These are phyloP conservation scores for Sarcophilus harrisii DNA, from an alignment of 2,797 vertebrate species.

Conservation along the genomic window DNA sequence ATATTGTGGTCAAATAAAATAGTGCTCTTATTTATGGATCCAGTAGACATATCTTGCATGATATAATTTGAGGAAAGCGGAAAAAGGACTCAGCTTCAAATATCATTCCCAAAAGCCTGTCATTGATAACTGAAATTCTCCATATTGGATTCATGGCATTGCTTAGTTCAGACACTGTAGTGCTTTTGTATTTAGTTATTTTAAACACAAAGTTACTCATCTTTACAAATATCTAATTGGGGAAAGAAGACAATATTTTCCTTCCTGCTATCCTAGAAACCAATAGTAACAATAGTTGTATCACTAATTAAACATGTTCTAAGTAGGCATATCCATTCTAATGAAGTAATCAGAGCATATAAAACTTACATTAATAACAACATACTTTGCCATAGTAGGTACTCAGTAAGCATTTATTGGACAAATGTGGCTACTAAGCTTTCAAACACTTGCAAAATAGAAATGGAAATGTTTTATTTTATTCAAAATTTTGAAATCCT, in stretches of 20 bases:
- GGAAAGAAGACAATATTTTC: neutral
- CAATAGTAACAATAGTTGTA: neutral
- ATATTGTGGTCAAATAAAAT: neutral
- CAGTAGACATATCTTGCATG: neutral
- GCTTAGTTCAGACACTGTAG: neutral
- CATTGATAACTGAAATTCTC: neutral
- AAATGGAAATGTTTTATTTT: neutral
- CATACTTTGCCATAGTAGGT: neutral
- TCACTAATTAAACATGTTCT: neutral
- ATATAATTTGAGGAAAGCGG: neutral
- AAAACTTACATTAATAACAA: constrained; percentile 12
- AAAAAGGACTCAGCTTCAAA: neutral
- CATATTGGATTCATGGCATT: neutral
- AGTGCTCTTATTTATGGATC: neutral
- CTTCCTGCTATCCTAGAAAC: neutral
- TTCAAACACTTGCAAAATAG: neutral
- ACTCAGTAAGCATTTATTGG: neutral
- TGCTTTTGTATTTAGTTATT: neutral
- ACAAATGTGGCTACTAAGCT: neutral
- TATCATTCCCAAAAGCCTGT: neutral
- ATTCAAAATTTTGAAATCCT: constrained; percentile 12
- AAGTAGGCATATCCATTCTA: constrained; percentile 40
- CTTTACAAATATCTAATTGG: constrained; percentile 39
- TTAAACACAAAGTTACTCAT: constrained; percentile 30
- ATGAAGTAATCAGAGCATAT: constrained; percentile 45